phyloP scores from a whole-genome alignment of 2,113 vertebrate genomes.

The Macrotus californicus region DNA sequence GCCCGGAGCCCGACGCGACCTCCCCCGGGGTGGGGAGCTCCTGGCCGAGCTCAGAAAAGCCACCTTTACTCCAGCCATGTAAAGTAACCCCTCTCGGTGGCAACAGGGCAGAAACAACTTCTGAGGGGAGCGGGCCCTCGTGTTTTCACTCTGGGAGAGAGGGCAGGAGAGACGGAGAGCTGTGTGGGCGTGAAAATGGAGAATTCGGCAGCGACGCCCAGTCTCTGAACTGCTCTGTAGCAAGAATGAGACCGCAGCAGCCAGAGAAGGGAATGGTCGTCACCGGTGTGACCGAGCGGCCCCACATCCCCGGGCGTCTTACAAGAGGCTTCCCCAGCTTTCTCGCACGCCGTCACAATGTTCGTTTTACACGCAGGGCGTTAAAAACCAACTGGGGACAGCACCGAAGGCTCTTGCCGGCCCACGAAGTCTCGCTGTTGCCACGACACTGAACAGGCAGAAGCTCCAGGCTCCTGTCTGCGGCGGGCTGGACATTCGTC shows the following conservation, averaged over 20 bases:
- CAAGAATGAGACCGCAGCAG: not conserved
- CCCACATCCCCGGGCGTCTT: fast-evolving
- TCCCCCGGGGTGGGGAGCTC: not conserved
- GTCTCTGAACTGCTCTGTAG: not conserved
- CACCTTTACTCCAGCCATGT: not conserved
- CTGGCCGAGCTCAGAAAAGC: not conserved
- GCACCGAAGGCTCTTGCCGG: not conserved
- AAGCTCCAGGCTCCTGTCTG: fast-evolving
- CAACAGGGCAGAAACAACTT: not conserved
- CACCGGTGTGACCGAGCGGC: fast-evolving
- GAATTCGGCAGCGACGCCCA: not conserved
- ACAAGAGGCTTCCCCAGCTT: not conserved
- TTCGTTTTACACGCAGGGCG: not conserved
- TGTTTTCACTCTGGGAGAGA: not conserved
- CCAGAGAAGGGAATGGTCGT: not conserved
- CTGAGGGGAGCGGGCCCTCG: not conserved
- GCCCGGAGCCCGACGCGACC: not conserved
- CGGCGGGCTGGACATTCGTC: not conserved
- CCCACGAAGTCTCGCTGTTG: fast-evolving
- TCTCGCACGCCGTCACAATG: not conserved
- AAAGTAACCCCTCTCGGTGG: not conserved
- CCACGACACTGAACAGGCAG: too few species aligned
- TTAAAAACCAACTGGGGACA: not conserved
- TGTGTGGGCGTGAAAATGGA: not conserved
- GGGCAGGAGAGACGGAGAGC: not conserved